Evolutionary conservation across 2,113 vertebrate genomes (phyloP).

Genomic region (Chlorodrepanis virens): DNA sequence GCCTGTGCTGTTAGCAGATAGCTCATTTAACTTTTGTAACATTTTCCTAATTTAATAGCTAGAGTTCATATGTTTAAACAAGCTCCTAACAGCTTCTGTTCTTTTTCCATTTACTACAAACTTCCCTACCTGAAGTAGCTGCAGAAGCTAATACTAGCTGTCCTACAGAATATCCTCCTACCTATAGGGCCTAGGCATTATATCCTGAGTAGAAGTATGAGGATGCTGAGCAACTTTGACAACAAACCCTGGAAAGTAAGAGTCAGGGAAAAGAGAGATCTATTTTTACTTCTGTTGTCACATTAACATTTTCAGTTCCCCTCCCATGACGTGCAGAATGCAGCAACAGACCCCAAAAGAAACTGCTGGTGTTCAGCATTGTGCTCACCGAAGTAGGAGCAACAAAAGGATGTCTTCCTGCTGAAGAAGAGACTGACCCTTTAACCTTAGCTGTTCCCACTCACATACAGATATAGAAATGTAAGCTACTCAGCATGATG

Average conservation of each 20-base stretch:
- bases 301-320: not conserved
- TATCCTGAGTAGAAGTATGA: not conserved
- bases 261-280: not conserved
- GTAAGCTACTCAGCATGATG: slow-evolving; percentile 61
- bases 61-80: not conserved
- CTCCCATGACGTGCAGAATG: not conserved
- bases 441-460: slow-evolving; percentile 59
- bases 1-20: not conserved
- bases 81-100: not conserved
- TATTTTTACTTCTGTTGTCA: not conserved
- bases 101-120: not conserved
- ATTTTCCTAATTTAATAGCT: not conserved
- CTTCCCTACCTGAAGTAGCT: not conserved
- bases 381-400: not conserved
- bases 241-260: not conserved
- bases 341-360: not conserved
- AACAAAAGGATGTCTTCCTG: slow-evolving; percentile 5
- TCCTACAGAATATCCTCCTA: not conserved
- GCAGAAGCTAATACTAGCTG: not conserved
- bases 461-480: slow-evolving; percentile 65
- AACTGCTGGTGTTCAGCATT: not conserved
- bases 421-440: slow-evolving; percentile 53
- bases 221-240: not conserved
- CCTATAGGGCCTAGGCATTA: not conserved
- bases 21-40: not conserved